Base-by-base conservation (phyloP, 2,113 vertebrate species). In the Lonchura striata region DNA sequence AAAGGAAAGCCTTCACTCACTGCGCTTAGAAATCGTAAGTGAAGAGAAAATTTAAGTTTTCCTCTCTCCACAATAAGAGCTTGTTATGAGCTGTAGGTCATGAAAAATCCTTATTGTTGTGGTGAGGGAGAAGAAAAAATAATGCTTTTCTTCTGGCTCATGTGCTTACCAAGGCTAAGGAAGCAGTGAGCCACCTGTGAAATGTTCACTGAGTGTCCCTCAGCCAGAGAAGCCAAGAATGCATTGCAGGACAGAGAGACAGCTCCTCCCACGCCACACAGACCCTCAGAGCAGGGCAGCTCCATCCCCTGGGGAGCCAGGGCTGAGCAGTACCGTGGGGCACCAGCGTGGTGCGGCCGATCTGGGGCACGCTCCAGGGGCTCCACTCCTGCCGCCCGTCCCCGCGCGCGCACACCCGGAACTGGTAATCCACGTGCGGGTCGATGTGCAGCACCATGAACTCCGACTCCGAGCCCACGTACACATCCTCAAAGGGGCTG, bases 321-420 rank as follows among this genome's bases (percentile, higher is more conserved):
- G 52, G 63, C 7, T 6, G n/a, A 15, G 13, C 64, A 4, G 72
- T 98, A 99, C 99, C 99, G 1, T 99, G 99, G 2, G 99, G 98
- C 4, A 98, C 98, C 25, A 99, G 95, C 0, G 99, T 98, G 96
- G 99, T 99, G 90, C 92, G 95, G 7, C 99, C 99, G 0, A 60
- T 97, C 97, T 99, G 99, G 1, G 99, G 98, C 82, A 99, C 81
- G 8, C 99, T 99, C 99, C 99, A 99, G 0, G 99, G 99, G 86
- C 99, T 99, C 99, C 99, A 99, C 96, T 99, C 99, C 28, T 99
- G 99, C 16, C 99, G 98, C 5, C 99, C 99, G 13, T 99, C 99
- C 30, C 99, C 99, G 17, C 99, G 98, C 13, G 99, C 99, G 10
- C 99, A 99, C n/a, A 99, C 99, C 53, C 98, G 97, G 98, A 99